These are phyloP conservation scores for Patella vulgata DNA, from an alignment of 1,140 invertebrate species.

Conservation along the genomic window DNA sequence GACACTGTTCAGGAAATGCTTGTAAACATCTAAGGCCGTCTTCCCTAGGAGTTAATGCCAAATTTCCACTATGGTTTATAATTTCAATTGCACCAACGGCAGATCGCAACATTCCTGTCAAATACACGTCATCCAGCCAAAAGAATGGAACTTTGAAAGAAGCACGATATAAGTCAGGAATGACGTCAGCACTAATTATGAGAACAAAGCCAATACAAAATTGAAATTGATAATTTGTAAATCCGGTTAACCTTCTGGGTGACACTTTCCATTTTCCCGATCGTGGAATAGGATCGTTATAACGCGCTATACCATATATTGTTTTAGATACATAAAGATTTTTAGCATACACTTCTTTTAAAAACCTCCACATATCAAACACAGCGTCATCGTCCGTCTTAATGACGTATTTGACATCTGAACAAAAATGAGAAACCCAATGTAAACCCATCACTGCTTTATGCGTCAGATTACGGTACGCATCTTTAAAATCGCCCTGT, in stretches of 20 bases:
- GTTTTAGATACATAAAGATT: conserved; percentile 8
- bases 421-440: conserved; percentile 28
- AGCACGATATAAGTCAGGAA: conserved; percentile 53
- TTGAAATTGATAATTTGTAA: conserved; percentile 34
- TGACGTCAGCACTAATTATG: conserved; percentile 59
- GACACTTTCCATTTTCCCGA: conserved; percentile 65
- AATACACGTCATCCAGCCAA: conserved; percentile 65
- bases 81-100: conserved; percentile 29
- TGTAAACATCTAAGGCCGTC: too few species aligned
- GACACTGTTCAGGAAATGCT: too few species aligned
- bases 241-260: conserved; percentile 51
- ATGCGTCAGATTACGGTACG: conserved; percentile 26
- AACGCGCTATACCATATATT: conserved; percentile 34
- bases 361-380: conserved; percentile 28
- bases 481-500: conserved; percentile 30
- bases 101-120: conserved; percentile 57
- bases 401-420: conserved; percentile 12
- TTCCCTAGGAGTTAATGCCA: too few species aligned
- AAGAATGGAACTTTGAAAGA: conserved; percentile 42
- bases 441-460: conserved; percentile 35
- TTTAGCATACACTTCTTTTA: conserved; percentile 34
- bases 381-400: conserved; percentile 40
- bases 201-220: conserved; percentile 67
- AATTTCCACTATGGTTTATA: conserved; percentile 25
- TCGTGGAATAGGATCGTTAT: conserved; percentile 20